Evolutionary conservation across 2,113 vertebrate genomes (phyloP), one percentile per base, ranked within the genome.

Genomic region (Chrysemys picta): DNA sequence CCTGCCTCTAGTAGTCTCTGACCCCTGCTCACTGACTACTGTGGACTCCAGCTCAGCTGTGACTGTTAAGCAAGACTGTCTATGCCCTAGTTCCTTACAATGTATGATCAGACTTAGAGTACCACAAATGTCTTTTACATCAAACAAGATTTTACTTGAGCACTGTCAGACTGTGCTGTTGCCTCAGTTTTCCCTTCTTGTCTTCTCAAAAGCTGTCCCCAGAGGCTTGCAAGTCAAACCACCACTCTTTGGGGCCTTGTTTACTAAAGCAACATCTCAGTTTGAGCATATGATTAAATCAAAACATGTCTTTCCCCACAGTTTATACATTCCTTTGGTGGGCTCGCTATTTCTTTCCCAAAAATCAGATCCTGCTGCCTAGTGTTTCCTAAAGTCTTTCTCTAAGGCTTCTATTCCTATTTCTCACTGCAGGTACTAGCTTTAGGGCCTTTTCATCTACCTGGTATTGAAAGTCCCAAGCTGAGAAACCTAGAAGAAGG

Each of bases 161-260:
- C 87, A 89, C 1, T 13, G 88, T 56, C 54, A 56, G 24, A 56
- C 24, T 21, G 1, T 24, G 22, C 54, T 25, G 10, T 93, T 93
- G 95, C 94, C 93, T 80, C 94, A 91, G 90, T 95, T 93, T 94
- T 52, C 87, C 96, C 57, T 59, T 27, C 27, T 94, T 91, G 27
- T 91, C 80, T 62, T 90, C 53, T 92, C 91, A 38, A 35, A 65
- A 69, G 8, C n/a, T 69, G 65, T 69, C 14, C 3, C 52, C 80
- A 86, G 85, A 83, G 93, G 91, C 87, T 94, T 82, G 90, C 90
- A 94, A 91, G 93, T 95, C 95, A 95, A 90, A 38, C 4, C 35
- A 17, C 31, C 89, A 89, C 80, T 38, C 80, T 79, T 91, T 72
- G 54, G 24, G 42, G 81, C 69, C 82, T 96, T 95, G 95, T 96